Conservation (phyloP, 2,113 vertebrate species). For the Pterocles orientalis region DNA sequence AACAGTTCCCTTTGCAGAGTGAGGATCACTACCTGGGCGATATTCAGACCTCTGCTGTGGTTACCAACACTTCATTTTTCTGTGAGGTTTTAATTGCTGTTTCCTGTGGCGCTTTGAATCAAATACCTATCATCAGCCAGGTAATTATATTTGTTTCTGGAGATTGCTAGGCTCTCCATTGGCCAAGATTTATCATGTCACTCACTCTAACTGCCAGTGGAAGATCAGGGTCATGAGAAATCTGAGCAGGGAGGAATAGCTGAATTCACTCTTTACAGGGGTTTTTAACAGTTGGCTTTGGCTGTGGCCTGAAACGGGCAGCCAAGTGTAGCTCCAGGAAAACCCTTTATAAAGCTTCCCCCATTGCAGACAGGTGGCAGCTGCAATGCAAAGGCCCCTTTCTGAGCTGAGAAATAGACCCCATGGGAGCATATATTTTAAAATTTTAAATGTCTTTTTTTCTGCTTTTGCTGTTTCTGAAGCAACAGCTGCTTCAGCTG, state of each 20-base stretch:
- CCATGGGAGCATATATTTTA: slow-evolving; percentile 49
- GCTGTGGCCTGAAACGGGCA: not conserved
- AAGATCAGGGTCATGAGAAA: slow-evolving; percentile 53
- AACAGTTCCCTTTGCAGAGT: not conserved
- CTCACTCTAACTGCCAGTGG: not conserved
- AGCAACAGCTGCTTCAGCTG: slow-evolving; percentile 65
- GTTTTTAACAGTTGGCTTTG: slow-evolving; percentile 40
- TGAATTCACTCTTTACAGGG: slow-evolving; percentile 22
- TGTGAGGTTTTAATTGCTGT: not conserved
- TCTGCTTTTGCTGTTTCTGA: slow-evolving; percentile 29
- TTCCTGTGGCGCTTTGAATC: not conserved
- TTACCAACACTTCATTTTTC: not conserved
- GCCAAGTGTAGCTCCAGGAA: slow-evolving; percentile 52
- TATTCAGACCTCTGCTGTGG: not conserved
- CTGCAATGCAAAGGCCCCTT: slow-evolving; percentile 54
- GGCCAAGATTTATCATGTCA: not conserved
- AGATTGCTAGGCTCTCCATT: not conserved
- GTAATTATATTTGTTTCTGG: not conserved
- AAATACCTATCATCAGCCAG: not conserved
- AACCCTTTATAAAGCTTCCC: slow-evolving; percentile 37
- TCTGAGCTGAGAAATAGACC: slow-evolving; percentile 42
- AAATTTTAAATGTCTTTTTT: slow-evolving; percentile 14
- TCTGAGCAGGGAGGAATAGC: slow-evolving; percentile 7
- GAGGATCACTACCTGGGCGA: not conserved
- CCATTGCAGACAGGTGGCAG: slow-evolving; percentile 64